These are phyloP conservation scores for Drosophila saltans DNA, from an alignment of 1,140 invertebrate genomes.

Conservation along the genomic window DNA sequence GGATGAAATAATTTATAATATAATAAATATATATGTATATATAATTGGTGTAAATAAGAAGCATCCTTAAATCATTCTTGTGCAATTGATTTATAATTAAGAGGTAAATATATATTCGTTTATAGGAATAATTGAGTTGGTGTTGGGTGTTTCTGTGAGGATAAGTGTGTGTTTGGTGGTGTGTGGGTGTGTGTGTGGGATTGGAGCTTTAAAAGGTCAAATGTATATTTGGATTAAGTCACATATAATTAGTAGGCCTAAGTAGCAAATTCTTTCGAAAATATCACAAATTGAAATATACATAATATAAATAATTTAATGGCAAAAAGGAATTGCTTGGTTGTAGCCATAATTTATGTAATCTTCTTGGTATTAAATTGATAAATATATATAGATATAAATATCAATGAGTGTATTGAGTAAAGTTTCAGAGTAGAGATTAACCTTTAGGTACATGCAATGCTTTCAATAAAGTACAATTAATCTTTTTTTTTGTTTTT, in stretches of 20 bases:
- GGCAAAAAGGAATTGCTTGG: conserved; percentile 68
- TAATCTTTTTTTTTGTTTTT: conserved; percentile 13
- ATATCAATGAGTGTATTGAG: conserved; percentile 34
- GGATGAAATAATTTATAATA: conserved; percentile 33
- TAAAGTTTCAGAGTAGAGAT: conserved; percentile 45
- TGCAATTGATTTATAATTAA: conserved; percentile 48
- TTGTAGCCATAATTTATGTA: conserved; percentile 29
- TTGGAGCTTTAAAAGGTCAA: conserved; percentile 31
- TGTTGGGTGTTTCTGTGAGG: not conserved
- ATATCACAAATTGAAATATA: conserved; percentile 82
- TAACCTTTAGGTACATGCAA: conserved; percentile 64
- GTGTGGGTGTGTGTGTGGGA: conserved; percentile 18
- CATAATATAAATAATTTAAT: conserved; percentile 73
- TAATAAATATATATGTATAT: conserved; percentile 35
- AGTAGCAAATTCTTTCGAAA: conserved; percentile 77
- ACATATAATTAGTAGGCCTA: conserved; percentile 71
- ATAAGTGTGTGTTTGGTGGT: conserved; percentile 8
- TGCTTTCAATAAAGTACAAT: conserved; percentile 51
- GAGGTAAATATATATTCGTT: conserved; percentile 13
- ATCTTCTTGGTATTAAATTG: conserved; percentile 33
- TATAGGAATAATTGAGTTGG: conserved; percentile 24
- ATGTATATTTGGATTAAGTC: conserved; percentile 65
- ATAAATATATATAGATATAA: conserved; percentile 42
- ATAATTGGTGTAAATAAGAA: conserved; percentile 44
- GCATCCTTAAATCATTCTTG: conserved; percentile 51